These are phyloP conservation scores for Pachypanchax playfairii DNA, from an alignment of 2,113 vertebrate species.

Conservation along the genomic window DNA sequence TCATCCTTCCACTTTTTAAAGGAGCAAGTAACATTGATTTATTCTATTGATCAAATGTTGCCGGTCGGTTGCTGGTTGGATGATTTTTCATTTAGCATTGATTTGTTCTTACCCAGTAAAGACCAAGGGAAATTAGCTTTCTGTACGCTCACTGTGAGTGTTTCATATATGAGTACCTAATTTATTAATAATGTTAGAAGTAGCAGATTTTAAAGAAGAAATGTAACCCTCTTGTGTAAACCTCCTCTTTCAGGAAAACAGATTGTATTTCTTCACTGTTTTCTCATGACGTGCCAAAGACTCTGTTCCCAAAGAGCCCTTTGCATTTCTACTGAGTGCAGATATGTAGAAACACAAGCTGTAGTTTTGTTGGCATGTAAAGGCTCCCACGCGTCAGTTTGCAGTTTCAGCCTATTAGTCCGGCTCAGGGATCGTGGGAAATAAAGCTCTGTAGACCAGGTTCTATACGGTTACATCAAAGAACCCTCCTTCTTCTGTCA, in stretches of 20 bases:
- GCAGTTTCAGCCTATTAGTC: conserved; percentile 46
- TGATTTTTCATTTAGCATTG: conserved; percentile 28
- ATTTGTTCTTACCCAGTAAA: conserved; percentile 20
- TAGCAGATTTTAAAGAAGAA: background rate
- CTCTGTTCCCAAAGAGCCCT: background rate
- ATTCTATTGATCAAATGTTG: conserved; percentile 32
- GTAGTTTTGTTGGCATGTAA: background rate
- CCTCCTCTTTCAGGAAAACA: background rate
- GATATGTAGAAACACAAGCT: conserved; percentile 15
- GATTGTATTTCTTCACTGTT: conserved; percentile 13
- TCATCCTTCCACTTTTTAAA: conserved; percentile 20
- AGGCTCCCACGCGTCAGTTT: conserved; percentile 24
- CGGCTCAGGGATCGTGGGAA: conserved; percentile 55
- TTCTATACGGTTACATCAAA: conserved; percentile 31
- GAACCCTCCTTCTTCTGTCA: conserved; percentile 14
- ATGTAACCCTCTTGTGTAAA: background rate
- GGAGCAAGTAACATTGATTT: conserved; percentile 26
- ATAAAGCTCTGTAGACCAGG: conserved; percentile 4
- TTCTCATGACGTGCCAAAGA: conserved; percentile 41
- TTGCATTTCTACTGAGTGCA: conserved; percentile 5
- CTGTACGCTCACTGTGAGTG: background rate
- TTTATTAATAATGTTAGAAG: conserved; percentile 20
- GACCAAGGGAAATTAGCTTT: background rate
- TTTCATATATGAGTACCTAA: background rate
- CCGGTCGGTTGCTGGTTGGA: background rate